phyloP scores from a whole-genome alignment of 2,113 vertebrate genomes.

The Malurus cyaneus region DNA sequence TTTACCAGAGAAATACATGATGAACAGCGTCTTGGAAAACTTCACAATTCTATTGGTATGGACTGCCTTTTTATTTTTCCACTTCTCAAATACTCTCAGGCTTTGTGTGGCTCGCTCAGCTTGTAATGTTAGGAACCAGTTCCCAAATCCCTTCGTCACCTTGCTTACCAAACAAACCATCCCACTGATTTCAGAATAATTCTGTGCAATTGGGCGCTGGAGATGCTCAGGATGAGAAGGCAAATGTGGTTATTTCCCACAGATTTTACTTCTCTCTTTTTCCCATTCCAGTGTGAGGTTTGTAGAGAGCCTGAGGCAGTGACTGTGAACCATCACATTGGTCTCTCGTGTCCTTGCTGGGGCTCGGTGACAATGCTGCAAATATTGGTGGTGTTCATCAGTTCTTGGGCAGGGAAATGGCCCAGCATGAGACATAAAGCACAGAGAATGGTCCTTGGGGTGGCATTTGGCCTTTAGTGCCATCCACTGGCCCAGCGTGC shows the following conservation, averaged over 20 bases:
- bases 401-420: background rate
- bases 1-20: constrained; percentile 99
- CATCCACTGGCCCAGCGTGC: background rate
- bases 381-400: background rate
- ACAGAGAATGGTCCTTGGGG: background rate
- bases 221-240: constrained; percentile 2
- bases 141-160: background rate
- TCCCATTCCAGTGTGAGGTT: background rate
- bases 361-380: background rate
- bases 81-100: background rate
- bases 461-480: background rate
- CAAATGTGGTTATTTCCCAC: background rate
- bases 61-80: background rate
- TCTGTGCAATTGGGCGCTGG: background rate
- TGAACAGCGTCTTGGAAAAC: constrained; percentile 99
- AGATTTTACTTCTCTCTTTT: background rate
- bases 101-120: background rate
- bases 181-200: background rate
- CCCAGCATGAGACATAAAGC: background rate
- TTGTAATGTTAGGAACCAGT: background rate
- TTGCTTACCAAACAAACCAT: background rate
- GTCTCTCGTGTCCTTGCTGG: background rate
- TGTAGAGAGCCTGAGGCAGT: background rate
- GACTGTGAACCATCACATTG: background rate
- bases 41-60: constrained; percentile 98